Evolutionary conservation across 2,797 vertebrate genomes (phyloP), one percentile per base, ranked within the genome.

Genomic region (Epinephelus malabaricus): DNA sequence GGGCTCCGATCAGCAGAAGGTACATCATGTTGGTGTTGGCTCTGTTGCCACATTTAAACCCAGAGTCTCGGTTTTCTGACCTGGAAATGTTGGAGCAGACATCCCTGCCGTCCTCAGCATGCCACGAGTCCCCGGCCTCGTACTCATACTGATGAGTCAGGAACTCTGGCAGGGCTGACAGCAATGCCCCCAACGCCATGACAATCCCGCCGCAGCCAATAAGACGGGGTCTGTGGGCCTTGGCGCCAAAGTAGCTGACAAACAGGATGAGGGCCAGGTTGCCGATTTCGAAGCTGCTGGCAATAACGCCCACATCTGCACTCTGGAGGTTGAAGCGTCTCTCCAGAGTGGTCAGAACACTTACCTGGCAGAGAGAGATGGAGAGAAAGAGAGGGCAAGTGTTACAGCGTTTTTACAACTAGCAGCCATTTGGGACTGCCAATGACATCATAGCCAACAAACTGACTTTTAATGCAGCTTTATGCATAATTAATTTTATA

Each of bases 21-120:
- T 99, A 99, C 97, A 99, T 98, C 98, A 99, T 99, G 94, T 99
- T 99, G 91, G 98, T 99, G 86, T 97, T 96, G 79, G 97, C 95
- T 78, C 96, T 95, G 92, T 96, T 97, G 77, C 97, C 96, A 86
- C 98, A 99, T 89, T 90, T 92, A 59, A 91, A 91, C 54, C 90
- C 92, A 47, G 92, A 97, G 95, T 90, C 97, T 95, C 0, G 95
- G 94, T 83, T 97, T 93, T 79, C 96, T 87, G 88, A 91, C 73
- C 92, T 84, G 73, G 97, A 95, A 80, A 92, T 95, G 91, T 94
- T 95, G 61, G 97, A 95, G 12, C 98, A 99, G 54, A 97, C 91
- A 2, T 98, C 97, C 47, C 97, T 94, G 81, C 97, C 97, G 81
- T 97, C 96, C 0, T 97, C 96, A 2, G 96, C 96, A 92, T 96